A percentile compares a stretch with the other conserved stretches of the same genome.
These are phyloP conservation scores for Ophioderma brevispina DNA, from an alignment of 35 echinoderm and acorn worm genomes.

Conservation along the genomic window DNA sequence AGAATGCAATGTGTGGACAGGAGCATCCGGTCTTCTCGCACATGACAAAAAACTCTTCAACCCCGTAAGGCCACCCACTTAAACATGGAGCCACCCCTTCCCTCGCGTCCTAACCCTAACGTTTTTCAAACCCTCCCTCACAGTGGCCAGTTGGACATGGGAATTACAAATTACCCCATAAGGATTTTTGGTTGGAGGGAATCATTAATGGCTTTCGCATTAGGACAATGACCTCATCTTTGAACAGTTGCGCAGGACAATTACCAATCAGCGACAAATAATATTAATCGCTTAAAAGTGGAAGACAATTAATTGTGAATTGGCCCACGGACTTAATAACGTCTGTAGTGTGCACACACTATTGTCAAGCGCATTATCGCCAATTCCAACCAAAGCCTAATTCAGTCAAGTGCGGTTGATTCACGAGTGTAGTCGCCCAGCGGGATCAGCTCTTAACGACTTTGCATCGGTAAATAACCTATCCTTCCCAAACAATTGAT, in stretches of 20 bases:
- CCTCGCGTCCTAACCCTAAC: not conserved
- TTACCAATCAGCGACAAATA: not conserved
- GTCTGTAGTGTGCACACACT: not conserved
- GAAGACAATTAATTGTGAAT: not conserved
- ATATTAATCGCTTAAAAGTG: not conserved
- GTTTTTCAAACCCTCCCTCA: not conserved
- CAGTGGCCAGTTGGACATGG: not conserved
- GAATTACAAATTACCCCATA: not conserved
- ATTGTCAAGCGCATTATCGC: not conserved
- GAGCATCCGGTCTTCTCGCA: not conserved
- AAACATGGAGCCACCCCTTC: too few species aligned
- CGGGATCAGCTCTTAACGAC: not conserved
- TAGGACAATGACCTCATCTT: not conserved
- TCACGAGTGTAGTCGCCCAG: not conserved
- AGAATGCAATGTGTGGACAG: not conserved
- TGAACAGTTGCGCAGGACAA: not conserved
- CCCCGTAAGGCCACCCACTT: not conserved
- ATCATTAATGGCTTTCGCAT: not conserved
- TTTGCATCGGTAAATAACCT: not conserved
- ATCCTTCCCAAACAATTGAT: not conserved
- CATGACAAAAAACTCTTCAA: not conserved
- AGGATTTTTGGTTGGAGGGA: not conserved
- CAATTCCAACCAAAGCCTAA: not conserved
- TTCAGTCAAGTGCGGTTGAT: not conserved
- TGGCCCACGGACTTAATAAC: not conserved